Conservation (phyloP, 2,797 vertebrate species). For the Molossus alvarezi region DNA sequence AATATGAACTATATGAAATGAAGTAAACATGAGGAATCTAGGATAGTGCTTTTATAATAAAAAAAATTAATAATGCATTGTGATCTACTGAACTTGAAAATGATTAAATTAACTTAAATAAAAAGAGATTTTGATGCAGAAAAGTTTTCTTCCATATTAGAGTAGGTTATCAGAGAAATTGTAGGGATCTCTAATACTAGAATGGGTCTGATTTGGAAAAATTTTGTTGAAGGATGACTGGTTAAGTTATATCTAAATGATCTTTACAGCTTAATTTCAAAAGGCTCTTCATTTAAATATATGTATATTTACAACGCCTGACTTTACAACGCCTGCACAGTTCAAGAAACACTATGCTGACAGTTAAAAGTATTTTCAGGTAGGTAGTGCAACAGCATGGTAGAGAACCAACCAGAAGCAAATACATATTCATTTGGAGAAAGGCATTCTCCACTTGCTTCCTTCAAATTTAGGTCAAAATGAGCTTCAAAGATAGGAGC, state of each 20-base stretch:
- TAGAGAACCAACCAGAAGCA: neutral
- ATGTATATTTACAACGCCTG: neutral
- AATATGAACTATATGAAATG: slow-evolving; percentile 57
- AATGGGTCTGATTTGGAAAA: neutral
- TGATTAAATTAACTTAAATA: slow-evolving; percentile 54
- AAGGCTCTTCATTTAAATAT: slow-evolving; percentile 40
- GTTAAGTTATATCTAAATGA: slow-evolving; percentile 35
- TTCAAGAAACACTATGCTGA: neutral
- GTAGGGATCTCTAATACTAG: neutral
- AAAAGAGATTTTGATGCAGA: neutral
- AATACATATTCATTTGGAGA: neutral
- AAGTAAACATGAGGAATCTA: slow-evolving; percentile 46
- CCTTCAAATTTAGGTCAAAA: neutral
- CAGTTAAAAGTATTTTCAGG: neutral
- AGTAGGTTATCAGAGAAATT: slow-evolving; percentile 22
- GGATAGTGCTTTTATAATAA: neutral
- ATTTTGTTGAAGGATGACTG: neutral
- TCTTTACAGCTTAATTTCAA: slow-evolving; percentile 2
- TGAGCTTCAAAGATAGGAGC: neutral
- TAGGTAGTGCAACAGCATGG: neutral
- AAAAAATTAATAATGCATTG: neutral
- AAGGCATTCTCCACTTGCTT: neutral
- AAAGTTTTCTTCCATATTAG: neutral
- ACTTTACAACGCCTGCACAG: neutral
- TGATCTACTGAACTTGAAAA: slow-evolving; percentile 20